Conservation (phyloP, 2,113 vertebrate genomes). For the Diphyllodes magnificus region DNA sequence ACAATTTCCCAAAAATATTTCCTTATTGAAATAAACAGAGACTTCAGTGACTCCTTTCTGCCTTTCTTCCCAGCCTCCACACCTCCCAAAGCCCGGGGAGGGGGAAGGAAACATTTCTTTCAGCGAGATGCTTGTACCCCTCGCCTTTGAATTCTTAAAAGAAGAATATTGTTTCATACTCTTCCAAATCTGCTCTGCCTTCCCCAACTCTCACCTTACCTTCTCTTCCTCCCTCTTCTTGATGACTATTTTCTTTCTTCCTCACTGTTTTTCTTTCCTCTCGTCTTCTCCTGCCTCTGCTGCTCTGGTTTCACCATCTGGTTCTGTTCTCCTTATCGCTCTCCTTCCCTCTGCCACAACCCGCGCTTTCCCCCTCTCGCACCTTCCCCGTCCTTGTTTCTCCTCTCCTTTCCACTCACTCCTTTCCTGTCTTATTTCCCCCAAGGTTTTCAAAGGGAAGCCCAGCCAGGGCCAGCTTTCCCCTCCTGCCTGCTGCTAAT, state of each 20-base stretch:
- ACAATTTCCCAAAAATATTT: background rate
- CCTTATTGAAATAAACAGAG: background rate
- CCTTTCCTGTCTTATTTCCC: constrained; percentile 12
- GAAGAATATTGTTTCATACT: constrained; percentile 45
- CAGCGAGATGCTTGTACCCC: constrained; percentile 6
- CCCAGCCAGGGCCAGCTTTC: background rate
- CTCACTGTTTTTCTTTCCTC: constrained; percentile 43
- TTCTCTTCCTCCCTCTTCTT: constrained; percentile 19
- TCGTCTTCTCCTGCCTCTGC: constrained; percentile 11
- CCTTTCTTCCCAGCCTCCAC: background rate
- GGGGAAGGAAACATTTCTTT: constrained; percentile 21
- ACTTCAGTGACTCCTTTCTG: background rate
- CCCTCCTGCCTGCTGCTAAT: constrained; percentile 17
- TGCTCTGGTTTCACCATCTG: constrained; percentile 52
- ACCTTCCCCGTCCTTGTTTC: background rate
- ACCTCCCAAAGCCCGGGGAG: background rate
- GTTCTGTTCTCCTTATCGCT: constrained; percentile 43
- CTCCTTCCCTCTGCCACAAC: background rate
- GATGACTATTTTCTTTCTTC: constrained; percentile 24
- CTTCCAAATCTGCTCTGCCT: constrained; percentile 21
- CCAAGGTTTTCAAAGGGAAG: constrained; percentile 41
- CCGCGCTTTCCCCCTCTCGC: background rate
- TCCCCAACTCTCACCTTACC: constrained; percentile 37
- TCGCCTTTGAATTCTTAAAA: constrained; percentile 22
- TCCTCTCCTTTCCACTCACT: background rate